Evolutionary conservation across 2,797 vertebrate species (phyloP).

Genomic region (Heliangelus exortis): DNA sequence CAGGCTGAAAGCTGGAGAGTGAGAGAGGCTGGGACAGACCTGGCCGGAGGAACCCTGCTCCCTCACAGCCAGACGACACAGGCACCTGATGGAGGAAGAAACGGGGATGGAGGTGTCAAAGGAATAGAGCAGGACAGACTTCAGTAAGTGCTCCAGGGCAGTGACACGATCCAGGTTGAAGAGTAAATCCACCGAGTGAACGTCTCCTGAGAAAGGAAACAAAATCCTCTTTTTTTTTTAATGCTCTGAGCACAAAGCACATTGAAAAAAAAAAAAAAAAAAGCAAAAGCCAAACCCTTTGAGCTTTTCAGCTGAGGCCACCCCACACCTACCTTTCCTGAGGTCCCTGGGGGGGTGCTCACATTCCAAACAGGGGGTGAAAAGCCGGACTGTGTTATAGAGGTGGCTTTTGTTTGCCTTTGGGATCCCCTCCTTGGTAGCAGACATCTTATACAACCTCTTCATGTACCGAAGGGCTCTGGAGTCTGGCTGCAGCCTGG

Average conservation of each 20-base stretch:
- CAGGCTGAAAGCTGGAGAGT: constrained; percentile 79
- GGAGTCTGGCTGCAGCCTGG: constrained; percentile 82
- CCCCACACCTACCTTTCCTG: constrained; percentile 44
- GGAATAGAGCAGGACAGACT: constrained; percentile 89
- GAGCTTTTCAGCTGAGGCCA: neutral
- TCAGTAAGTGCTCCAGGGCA: constrained; percentile 86
- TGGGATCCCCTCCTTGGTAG: constrained; percentile 83
- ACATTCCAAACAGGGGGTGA: constrained; percentile 86
- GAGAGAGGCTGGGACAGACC: constrained; percentile 70
- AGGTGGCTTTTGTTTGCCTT: constrained; percentile 75
- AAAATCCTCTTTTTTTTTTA: neutral
- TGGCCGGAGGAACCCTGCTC: constrained; percentile 66
- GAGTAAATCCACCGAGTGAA: constrained; percentile 80
- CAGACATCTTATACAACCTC: constrained; percentile 85
- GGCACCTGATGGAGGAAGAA: constrained; percentile 67
- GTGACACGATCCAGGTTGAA: constrained; percentile 89
- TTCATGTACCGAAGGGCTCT: constrained; percentile 90
- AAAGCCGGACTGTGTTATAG: constrained; percentile 91
- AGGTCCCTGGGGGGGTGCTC: neutral
- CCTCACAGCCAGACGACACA: constrained; percentile 80
- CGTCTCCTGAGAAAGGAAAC: constrained; percentile 73
- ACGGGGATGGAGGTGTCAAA: constrained; percentile 73
- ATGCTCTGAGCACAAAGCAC: neutral
- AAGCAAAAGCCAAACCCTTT: rapidly evolving
- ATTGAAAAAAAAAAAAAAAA: too few relatives aligned